A percentile compares a stretch with the other conserved stretches of the same genome.
Evolutionary conservation across 2,113 vertebrate species (phyloP).

Genomic region (Heterocephalus glaber): DNA sequence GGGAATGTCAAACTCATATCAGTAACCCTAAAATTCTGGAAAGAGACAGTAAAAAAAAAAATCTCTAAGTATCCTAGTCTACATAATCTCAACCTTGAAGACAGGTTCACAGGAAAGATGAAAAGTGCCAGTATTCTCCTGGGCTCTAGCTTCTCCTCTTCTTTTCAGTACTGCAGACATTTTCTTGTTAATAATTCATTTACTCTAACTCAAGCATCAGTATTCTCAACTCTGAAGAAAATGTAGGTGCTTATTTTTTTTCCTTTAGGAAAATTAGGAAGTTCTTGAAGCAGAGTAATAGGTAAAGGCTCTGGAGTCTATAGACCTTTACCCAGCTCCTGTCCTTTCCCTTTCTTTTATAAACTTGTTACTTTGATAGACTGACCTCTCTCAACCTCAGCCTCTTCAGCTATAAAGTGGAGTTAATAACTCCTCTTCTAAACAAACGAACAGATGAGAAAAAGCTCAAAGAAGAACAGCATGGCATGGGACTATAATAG

Average conservation of each 20-base stretch:
- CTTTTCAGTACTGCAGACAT: neutral
- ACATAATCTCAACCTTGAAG: neutral
- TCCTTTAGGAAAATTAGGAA: neutral
- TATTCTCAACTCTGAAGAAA: conserved; percentile 11
- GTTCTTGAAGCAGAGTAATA: neutral
- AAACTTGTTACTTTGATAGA: neutral
- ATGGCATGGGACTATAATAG: neutral
- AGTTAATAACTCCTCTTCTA: neutral
- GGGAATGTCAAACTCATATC: neutral
- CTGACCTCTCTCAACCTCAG: neutral
- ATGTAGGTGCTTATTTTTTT: neutral
- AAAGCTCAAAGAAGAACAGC: neutral
- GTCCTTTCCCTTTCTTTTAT: neutral
- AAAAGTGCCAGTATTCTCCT: neutral
- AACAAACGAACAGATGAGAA: neutral
- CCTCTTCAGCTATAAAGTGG: neutral
- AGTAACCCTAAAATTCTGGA: neutral
- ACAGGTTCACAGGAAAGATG: neutral
- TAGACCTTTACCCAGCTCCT: neutral
- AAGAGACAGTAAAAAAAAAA: neutral
- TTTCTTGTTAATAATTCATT: conserved; percentile 17
- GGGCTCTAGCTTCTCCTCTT: neutral
- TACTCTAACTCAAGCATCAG: neutral
- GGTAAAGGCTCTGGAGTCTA: neutral
- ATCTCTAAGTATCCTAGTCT: neutral